Evolutionary conservation across 2,888 invertebrate genomes (phyloP).

Genomic region (Limnephilus rhombicus): DNA sequence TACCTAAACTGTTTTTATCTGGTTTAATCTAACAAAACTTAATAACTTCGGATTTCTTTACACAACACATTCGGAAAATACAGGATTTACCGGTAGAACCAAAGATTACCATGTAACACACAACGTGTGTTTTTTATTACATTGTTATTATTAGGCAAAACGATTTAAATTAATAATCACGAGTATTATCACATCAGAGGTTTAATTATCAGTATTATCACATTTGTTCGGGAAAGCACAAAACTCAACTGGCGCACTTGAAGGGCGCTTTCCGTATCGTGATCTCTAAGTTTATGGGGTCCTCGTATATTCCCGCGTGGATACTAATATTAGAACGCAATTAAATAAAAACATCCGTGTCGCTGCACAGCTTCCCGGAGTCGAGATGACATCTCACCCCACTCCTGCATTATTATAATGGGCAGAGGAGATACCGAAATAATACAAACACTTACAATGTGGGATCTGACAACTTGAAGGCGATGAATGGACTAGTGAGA

Average conservation of each 20-base stretch:
- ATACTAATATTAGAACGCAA: slow-evolving; percentile 42
- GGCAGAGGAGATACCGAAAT: neutral
- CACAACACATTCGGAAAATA: no score
- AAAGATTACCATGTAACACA: no score
- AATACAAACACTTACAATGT: slow-evolving; percentile 10
- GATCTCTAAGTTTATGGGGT: slow-evolving; percentile 28
- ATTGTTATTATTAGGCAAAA: neutral
- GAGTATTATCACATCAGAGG: neutral
- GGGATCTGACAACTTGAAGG: neutral
- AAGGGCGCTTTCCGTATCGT: neutral
- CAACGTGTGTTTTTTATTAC: neutral
- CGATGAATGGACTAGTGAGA: neutral
- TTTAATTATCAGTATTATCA: neutral
- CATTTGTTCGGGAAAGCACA: neutral
- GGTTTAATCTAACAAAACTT: no score
- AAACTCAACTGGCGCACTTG: slow-evolving; percentile 2
- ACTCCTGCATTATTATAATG: slow-evolving; percentile 3
- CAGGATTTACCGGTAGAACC: no score
- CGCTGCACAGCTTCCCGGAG: neutral
- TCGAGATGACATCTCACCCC: slow-evolving; percentile 13
- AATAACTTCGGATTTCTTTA: no score
- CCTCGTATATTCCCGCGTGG: neutral
- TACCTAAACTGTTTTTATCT: no score
- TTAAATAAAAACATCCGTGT: slow-evolving; percentile 39
- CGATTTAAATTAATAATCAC: neutral